Conservation (phyloP, 1,140 invertebrate genomes). For the Idris sp. region DNA sequence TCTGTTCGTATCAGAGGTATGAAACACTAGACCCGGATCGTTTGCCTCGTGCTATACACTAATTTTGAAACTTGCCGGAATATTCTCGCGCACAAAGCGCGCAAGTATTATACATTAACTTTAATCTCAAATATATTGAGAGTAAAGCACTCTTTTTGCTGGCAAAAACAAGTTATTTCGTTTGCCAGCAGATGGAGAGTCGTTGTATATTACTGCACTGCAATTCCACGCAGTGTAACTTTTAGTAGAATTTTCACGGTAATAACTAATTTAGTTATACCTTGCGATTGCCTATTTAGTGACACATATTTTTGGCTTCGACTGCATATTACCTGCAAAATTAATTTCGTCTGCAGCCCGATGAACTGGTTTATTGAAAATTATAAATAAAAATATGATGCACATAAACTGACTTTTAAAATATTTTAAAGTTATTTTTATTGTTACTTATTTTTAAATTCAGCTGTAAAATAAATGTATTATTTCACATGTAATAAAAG, state of each 20-base stretch:
- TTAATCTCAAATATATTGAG: constrained; percentile 48
- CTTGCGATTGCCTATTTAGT: constrained; percentile 36
- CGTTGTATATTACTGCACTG: constrained; percentile 31
- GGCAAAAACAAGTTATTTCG: constrained; percentile 49
- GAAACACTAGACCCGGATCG: constrained; percentile 45
- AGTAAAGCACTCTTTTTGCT: constrained; percentile 32
- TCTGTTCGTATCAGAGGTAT: constrained; percentile 26
- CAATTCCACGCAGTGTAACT: constrained; percentile 24
- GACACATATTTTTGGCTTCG: too few relatives aligned
- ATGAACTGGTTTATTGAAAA: too few relatives aligned
- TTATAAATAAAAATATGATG: too few relatives aligned
- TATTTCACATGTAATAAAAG: too few relatives aligned
- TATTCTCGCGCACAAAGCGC: constrained; percentile 16
- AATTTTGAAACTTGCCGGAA: constrained; percentile 44
- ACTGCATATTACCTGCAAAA: too few relatives aligned
- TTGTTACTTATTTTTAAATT: too few relatives aligned
- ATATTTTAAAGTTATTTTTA: too few relatives aligned
- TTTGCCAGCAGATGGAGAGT: constrained; percentile 48
- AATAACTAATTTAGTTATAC: constrained; percentile 35
- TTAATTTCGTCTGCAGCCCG: too few relatives aligned
- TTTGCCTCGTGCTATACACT: constrained; percentile 15
- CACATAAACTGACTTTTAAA: too few relatives aligned
- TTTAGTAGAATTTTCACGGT: constrained; percentile 11
- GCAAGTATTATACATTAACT: constrained; percentile 31
- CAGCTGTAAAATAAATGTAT: too few relatives aligned